These are phyloP conservation scores for Aegotheles bennettii DNA, from an alignment of 2,113 vertebrate species.

Conservation along the genomic window DNA sequence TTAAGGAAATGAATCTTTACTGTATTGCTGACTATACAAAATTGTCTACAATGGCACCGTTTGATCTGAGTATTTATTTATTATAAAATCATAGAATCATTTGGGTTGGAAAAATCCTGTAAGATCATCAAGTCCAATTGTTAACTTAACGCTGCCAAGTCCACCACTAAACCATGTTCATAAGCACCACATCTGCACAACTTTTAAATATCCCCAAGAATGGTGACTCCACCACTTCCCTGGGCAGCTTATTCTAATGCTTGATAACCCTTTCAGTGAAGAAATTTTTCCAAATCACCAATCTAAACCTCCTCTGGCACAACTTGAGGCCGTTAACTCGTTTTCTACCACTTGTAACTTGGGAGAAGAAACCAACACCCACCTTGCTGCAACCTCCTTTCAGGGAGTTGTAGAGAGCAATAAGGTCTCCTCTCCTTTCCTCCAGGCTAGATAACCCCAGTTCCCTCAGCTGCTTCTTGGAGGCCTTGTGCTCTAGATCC, in stretches of 20 bases:
- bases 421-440: not conserved
- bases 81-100: not conserved
- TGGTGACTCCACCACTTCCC: not conserved
- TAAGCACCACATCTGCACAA: not conserved
- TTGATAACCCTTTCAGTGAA: not conserved
- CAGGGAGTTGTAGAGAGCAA: fast-evolving
- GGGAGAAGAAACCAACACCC: not conserved
- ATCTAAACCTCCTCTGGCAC: not conserved
- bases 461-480: fast-evolving
- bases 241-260: not conserved
- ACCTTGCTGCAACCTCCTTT: not conserved
- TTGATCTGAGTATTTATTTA: not conserved
- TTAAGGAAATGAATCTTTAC: not conserved
- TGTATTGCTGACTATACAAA: not conserved
- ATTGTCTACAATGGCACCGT: not conserved
- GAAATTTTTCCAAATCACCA: not conserved
- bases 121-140: not conserved
- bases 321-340: not conserved
- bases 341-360: not conserved
- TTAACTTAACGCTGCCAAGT: not conserved
- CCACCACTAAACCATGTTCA: not conserved
- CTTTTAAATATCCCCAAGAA: not conserved
- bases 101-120: not conserved
- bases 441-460: not conserved
- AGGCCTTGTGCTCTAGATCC: not conserved